phyloP scores from a whole-genome alignment of 2,888 invertebrate genomes.

The Seira musarum region DNA sequence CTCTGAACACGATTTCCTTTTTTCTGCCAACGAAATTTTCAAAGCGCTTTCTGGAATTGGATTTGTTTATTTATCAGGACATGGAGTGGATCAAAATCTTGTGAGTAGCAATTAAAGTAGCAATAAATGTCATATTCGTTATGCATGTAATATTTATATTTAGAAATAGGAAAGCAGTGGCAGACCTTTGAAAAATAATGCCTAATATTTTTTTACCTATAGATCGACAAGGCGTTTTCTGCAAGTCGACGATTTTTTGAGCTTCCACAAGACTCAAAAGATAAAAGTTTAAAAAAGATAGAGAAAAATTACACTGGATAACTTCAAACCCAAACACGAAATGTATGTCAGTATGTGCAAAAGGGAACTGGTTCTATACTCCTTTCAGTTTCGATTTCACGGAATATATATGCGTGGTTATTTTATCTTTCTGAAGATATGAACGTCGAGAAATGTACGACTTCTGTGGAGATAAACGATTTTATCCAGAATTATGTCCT shows the following conservation, averaged over 20 bases:
- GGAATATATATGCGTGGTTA: not conserved
- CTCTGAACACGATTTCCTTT: slow-evolving; percentile 44
- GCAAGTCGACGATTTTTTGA: slow-evolving; percentile 64
- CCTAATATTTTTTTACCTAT: slow-evolving; percentile 13
- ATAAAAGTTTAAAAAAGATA: slow-evolving; percentile 56
- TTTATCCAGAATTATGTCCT: slow-evolving; percentile 78
- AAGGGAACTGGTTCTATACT: not conserved
- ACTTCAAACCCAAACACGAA: slow-evolving; percentile 63
- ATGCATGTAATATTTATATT: not conserved
- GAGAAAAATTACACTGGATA: slow-evolving; percentile 59
- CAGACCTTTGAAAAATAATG: not conserved
- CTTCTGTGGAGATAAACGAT: slow-evolving; percentile 73
- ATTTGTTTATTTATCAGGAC: slow-evolving; percentile 69
- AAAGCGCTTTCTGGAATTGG: slow-evolving; percentile 66
- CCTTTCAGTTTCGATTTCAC: no score
- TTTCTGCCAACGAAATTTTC: slow-evolving; percentile 60
- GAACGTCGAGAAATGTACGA: slow-evolving; percentile 61
- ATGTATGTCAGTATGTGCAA: slow-evolving; percentile 42
- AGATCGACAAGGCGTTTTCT: slow-evolving; percentile 65
- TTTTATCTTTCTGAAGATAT: slow-evolving; percentile 24
- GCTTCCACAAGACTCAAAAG: slow-evolving; percentile 57
- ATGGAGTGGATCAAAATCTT: slow-evolving; percentile 62
- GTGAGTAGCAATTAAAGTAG: slow-evolving; percentile 61
- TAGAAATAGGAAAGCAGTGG: not conserved
- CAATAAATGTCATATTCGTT: not conserved